Evolutionary conservation across 2,888 invertebrate species (phyloP).

Genomic region (Heliconius ismenius): DNA sequence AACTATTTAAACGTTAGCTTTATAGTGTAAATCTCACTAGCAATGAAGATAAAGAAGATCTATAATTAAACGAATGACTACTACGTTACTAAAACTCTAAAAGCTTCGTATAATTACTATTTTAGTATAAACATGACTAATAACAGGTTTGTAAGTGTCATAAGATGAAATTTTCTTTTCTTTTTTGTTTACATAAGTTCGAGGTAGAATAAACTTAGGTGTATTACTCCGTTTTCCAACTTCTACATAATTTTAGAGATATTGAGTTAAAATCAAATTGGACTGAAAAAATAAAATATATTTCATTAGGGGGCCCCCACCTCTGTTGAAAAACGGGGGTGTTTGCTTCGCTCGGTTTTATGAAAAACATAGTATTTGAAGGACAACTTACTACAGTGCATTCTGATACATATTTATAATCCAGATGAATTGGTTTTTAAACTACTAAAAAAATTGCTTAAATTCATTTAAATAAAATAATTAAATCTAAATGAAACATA

Average conservation of each 20-base stretch:
- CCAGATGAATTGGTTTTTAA: background rate
- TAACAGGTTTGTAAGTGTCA: background rate
- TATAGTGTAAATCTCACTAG: constrained; percentile 1
- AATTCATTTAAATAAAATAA: background rate
- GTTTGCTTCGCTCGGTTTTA: too few species aligned
- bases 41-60: background rate
- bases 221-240: background rate
- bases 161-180: background rate
- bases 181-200: background rate
- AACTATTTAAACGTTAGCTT: background rate
- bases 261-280: background rate
- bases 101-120: background rate
- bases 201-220: background rate
- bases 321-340: too few species aligned
- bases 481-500: background rate
- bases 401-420: too few species aligned
- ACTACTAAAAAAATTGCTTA: background rate
- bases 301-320: background rate
- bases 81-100: background rate
- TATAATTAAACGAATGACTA: constrained; percentile 2
- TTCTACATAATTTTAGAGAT: background rate
- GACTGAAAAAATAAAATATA: background rate
- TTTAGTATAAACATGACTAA: background rate
- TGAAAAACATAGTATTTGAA: too few species aligned
- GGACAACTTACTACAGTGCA: too few species aligned